These are phyloP conservation scores for Drosophila parabipectinata DNA, from an alignment of 1,140 invertebrate species.

Conservation along the genomic window DNA sequence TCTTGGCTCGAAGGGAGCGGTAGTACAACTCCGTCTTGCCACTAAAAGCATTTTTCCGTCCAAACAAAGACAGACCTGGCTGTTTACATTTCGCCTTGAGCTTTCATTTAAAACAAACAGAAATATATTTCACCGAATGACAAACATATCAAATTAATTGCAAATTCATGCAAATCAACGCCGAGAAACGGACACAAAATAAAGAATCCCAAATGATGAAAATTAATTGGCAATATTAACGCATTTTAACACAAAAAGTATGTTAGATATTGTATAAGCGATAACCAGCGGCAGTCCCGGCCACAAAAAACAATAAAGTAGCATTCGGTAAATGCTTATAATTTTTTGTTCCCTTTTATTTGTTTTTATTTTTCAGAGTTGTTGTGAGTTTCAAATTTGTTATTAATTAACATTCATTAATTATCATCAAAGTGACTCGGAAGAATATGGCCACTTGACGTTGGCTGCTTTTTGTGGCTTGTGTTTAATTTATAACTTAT, in stretches of 20 bases:
- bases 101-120: conserved; percentile 55
- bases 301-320: conserved; percentile 37
- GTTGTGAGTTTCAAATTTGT: conserved; percentile 59
- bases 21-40: conserved; percentile 44
- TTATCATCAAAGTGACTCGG: conserved; percentile 48
- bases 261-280: conserved; percentile 51
- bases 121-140: conserved; percentile 60
- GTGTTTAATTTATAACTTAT: conserved; percentile 63
- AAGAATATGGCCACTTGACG: conserved; percentile 48
- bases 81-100: conserved; percentile 74
- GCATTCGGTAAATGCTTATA: conserved; percentile 61
- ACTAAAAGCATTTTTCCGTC: conserved; percentile 70
- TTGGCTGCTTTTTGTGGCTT: conserved; percentile 55
- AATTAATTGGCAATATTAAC: conserved; percentile 76
- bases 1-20: conserved; percentile 17
- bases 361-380: conserved; percentile 7
- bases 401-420: conserved; percentile 76
- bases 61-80: conserved; percentile 20
- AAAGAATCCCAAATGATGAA: conserved; percentile 52
- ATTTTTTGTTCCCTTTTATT: conserved; percentile 27
- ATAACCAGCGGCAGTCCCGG: conserved; percentile 31
- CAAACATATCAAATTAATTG: conserved; percentile 72
- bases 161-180: conserved; percentile 68
- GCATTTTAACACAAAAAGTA: conserved; percentile 69
- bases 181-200: conserved; percentile 44